Conservation (phyloP, 2,888 invertebrate species). For the Cephus sareptanus region DNA sequence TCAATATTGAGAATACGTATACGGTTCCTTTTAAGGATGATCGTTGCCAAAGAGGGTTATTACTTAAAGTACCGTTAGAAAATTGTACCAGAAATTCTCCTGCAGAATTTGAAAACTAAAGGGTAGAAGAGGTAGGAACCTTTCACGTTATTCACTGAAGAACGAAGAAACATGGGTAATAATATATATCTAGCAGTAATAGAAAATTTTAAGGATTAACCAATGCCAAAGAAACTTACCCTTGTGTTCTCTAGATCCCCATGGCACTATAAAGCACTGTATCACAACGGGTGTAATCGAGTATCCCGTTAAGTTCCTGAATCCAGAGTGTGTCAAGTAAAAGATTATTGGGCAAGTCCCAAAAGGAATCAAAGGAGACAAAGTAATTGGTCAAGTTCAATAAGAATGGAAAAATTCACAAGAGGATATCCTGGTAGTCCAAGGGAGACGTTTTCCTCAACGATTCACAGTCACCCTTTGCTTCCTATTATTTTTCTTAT, state of each 20-base stretch:
- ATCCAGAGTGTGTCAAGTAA: neutral
- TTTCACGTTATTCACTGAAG: neutral
- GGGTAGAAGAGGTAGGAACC: neutral
- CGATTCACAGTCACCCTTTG: neutral
- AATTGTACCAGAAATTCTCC: neutral
- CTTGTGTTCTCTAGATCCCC: slow-evolving; percentile 9
- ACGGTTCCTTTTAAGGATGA: neutral
- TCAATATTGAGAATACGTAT: neutral
- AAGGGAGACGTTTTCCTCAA: neutral
- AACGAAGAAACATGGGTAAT: neutral
- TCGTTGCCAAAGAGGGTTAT: neutral
- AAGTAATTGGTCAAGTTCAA: neutral
- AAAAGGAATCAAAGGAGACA: neutral
- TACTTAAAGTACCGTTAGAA: neutral
- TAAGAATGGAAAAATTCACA: neutral
- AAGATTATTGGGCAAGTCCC: neutral
- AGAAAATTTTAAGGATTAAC: too few relatives aligned
- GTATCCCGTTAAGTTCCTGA: neutral
- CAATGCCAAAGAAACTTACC: neutral
- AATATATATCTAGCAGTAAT: neutral
- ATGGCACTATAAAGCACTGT: neutral
- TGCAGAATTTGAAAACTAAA: neutral
- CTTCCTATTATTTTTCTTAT: neutral
- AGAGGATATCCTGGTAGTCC: neutral
- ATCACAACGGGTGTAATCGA: neutral